Base-by-base conservation (phyloP, 2,113 vertebrate genomes). In the Pheucticus melanocephalus region DNA sequence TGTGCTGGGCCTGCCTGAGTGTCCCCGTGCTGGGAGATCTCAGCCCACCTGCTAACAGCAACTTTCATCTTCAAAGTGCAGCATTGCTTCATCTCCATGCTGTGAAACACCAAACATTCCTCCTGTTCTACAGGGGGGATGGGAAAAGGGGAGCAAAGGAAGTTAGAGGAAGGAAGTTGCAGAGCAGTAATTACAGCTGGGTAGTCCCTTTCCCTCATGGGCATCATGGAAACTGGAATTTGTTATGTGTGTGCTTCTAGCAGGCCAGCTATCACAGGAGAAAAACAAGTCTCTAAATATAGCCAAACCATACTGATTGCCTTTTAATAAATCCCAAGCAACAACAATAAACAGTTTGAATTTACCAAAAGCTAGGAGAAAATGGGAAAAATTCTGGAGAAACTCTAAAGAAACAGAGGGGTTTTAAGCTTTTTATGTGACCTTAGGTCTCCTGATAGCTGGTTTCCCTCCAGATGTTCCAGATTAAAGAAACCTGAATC, bases 151-250 rank as follows among this genome's bases (percentile, higher is more conserved):
- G 56, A 92, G 86, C 87, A 91, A 73, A 86, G 93, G 93, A 92
- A 94, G 94, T 95, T 27, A 90, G 82, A 94, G 88, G 79, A 90
- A 90, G 79, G 92, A 95, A 93, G 64, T 81, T 87, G 79, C 47
- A 96, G 59, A 72, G n/a, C 75, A 27, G n/a, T 94, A 92, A 93
- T 95, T 95, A 94, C 6, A 81, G 69, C 82, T 76, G 47, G 28
- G 68, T 30, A 64, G 69, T 88, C 77, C 88, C 44, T 76, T 92
- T 88, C 66, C 63, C 88, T 88, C 61, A 33, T 89, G 86, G 76
- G 64, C 80, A 86, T 70, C 3, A 9, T 95, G 86, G 90, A 86
- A 81, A 60, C 28, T 47, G 79, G 88, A 27, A 31, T 73, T 88
- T 54, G 51, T 65, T 54, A 0, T 16, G 51, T 63, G 31, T 1